Conservation (phyloP, 2,797 vertebrate genomes). For the Alca torda region DNA sequence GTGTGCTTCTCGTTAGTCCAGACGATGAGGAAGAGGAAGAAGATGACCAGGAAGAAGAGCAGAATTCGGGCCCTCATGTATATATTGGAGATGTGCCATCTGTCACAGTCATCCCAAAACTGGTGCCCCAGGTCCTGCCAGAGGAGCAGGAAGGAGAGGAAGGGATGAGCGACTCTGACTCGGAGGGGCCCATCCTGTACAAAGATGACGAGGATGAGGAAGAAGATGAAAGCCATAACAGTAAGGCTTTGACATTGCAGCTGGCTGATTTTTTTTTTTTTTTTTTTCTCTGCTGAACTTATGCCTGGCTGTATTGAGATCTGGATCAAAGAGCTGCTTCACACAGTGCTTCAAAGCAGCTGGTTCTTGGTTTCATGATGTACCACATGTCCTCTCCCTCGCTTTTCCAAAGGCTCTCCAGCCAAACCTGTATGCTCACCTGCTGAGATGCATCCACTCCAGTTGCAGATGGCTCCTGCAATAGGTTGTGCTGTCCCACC, state of each 20-base stretch:
- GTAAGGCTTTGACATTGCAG: constrained; percentile 67
- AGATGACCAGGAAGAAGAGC: constrained; percentile 81
- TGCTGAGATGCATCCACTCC: not conserved
- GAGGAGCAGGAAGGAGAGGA: constrained; percentile 80
- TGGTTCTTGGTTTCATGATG: not conserved
- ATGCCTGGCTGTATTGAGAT: not conserved
- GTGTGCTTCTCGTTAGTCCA: constrained; percentile 80
- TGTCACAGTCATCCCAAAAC: constrained; percentile 84
- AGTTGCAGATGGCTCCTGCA: not conserved
- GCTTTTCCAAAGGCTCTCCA: not conserved
- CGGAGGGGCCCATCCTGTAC: constrained; percentile 88
- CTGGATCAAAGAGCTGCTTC: not conserved
- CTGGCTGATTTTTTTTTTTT: not conserved
- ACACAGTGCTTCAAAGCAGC: not conserved
- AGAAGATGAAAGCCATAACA: constrained; percentile 84
- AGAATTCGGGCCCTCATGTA: constrained; percentile 77
- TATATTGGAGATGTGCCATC: constrained; percentile 82
- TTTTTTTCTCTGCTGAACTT: not conserved
- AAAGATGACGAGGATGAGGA: constrained; percentile 91
- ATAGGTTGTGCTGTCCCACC: not conserved
- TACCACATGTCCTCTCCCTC: not conserved
- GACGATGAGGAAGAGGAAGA: constrained; percentile 94
- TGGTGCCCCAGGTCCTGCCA: constrained; percentile 79
- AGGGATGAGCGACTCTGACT: constrained; percentile 92
- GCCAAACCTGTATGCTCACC: not conserved